Evolutionary conservation across 2,113 vertebrate genomes (phyloP).

Genomic region (Oncorhynchus tshawytscha): DNA sequence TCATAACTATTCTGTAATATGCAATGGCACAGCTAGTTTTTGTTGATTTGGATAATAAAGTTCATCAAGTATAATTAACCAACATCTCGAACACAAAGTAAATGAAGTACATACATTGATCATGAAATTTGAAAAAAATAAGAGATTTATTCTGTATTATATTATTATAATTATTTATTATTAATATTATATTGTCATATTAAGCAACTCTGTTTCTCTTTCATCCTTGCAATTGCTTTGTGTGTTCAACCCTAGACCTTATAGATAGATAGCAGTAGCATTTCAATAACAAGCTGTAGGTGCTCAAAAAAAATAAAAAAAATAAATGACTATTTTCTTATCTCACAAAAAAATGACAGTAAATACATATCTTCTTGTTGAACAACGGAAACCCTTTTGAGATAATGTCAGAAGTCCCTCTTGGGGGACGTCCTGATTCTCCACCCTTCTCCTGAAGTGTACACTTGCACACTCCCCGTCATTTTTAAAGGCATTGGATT

Average conservation of each 20-base stretch:
- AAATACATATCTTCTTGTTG: no score
- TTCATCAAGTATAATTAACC: constrained; percentile 71
- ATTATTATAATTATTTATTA: constrained; percentile 67
- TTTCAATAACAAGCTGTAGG: no score
- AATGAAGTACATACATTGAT: constrained; percentile 22
- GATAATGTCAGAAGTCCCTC: no score
- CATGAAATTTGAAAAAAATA: constrained; percentile 56
- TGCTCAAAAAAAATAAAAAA: no score
- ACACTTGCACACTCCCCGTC: no score
- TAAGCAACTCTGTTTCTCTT: constrained; percentile 87
- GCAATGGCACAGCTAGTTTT: constrained; percentile 97
- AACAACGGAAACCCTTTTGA: no score
- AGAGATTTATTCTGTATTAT: constrained; percentile 99
- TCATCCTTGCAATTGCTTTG: constrained; percentile 93
- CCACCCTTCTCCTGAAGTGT: no score
- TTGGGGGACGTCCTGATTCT: no score
- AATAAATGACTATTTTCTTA: no score
- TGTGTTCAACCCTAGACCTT: constrained; percentile 93
- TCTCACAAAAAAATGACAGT: no score
- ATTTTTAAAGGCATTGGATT: no score
- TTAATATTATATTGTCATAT: constrained; percentile 76
- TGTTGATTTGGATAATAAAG: constrained; percentile 78
- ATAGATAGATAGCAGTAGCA: constrained; percentile 82
- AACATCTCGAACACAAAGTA: constrained; percentile 75
- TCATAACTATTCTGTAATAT: constrained; percentile 99